Evolutionary conservation across 1,140 invertebrate genomes (phyloP).

Genomic region (Zophobas morio): DNA sequence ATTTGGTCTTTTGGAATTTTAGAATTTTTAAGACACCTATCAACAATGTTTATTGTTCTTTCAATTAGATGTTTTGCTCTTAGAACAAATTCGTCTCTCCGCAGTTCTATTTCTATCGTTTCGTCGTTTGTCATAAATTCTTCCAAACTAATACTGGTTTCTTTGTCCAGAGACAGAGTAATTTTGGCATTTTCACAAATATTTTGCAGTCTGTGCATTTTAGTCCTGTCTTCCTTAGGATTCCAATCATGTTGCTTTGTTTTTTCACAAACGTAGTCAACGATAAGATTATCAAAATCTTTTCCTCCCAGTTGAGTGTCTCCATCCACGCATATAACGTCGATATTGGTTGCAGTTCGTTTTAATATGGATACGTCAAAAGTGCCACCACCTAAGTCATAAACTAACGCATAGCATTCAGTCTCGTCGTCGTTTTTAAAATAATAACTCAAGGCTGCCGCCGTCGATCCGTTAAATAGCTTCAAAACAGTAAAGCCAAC

Average conservation of each 20-base stretch:
- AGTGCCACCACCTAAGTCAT: slow-evolving; percentile 83
- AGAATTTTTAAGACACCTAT: slow-evolving; percentile 43
- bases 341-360: slow-evolving; percentile 81
- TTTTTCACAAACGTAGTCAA: slow-evolving; percentile 73
- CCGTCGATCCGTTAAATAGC: slow-evolving; percentile 80
- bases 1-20: slow-evolving; percentile 61
- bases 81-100: slow-evolving; percentile 81
- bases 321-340: slow-evolving; percentile 81
- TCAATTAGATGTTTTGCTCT: slow-evolving; percentile 80
- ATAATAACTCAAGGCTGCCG: slow-evolving; percentile 77
- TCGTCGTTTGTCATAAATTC: slow-evolving; percentile 66
- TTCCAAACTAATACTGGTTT: not conserved
- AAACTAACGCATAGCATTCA: slow-evolving; percentile 69
- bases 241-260: slow-evolving; percentile 77
- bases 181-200: slow-evolving; percentile 87
- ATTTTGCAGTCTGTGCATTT: slow-evolving; percentile 83
- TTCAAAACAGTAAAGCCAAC: slow-evolving; percentile 74
- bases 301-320: slow-evolving; percentile 78
- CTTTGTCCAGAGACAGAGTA: slow-evolving; percentile 75
- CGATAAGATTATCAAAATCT: slow-evolving; percentile 76
- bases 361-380: slow-evolving; percentile 85
- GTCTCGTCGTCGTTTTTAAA: slow-evolving; percentile 57
- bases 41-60: slow-evolving; percentile 46
- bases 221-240: slow-evolving; percentile 75
- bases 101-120: slow-evolving; percentile 77